These are phyloP conservation scores for Halyomorpha halys DNA, from an alignment of 1,140 invertebrate species.

Conservation along the genomic window DNA sequence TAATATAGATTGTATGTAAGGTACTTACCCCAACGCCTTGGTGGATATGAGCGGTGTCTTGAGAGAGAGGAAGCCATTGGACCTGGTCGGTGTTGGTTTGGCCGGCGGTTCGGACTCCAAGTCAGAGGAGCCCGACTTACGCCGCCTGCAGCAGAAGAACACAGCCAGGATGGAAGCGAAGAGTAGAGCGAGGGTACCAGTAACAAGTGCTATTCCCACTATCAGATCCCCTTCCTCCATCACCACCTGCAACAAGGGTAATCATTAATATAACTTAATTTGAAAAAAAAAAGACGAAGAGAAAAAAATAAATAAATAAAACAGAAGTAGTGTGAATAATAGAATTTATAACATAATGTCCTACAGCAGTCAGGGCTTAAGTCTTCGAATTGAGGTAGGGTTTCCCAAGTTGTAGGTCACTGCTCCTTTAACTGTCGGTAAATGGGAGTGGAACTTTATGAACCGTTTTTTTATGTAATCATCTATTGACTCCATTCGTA, in stretches of 20 bases:
- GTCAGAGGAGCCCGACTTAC: constrained; percentile 35
- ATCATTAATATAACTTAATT: too few relatives aligned
- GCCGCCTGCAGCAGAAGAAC: constrained; percentile 38
- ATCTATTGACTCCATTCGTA: too few relatives aligned
- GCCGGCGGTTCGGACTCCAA: constrained; percentile 27
- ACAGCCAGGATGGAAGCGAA: constrained; percentile 39
- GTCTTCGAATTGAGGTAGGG: too few relatives aligned
- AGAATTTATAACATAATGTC: too few relatives aligned
- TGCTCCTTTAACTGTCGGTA: too few relatives aligned
- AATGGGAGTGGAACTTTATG: too few relatives aligned
- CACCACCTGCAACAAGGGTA: constrained; percentile 35
- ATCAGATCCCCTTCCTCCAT: constrained; percentile 43
- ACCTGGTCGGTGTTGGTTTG: constrained; percentile 30
- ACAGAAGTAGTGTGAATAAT: too few relatives aligned
- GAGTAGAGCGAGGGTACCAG: constrained; percentile 38
- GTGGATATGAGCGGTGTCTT: constrained; percentile 65
- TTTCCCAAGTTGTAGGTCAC: too few relatives aligned
- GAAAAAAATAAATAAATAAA: too few relatives aligned
- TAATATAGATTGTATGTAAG: background rate
- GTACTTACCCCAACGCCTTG: constrained; percentile 49
- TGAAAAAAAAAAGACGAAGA: too few relatives aligned
- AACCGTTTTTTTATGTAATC: too few relatives aligned
- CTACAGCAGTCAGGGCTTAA: too few relatives aligned
- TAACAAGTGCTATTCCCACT: constrained; percentile 41
- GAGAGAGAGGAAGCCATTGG: constrained; percentile 61